Percentiles rank a stretch among this genome's conserved stretches.
These are phyloP conservation scores for Oplegnathus fasciatus DNA, from an alignment of 2,113 vertebrate genomes.

Conservation along the genomic window DNA sequence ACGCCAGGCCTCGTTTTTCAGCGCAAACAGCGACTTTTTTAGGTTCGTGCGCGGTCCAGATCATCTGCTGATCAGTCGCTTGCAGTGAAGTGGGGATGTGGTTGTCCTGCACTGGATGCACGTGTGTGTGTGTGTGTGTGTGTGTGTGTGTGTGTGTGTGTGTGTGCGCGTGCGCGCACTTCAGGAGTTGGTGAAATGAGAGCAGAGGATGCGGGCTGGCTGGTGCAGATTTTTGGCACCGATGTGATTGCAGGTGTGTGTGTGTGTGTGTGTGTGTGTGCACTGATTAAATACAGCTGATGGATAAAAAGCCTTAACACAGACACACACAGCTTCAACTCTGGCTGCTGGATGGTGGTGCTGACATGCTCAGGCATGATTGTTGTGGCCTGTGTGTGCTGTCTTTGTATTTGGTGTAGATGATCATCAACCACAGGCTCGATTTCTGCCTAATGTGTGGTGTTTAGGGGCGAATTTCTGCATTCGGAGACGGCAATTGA, in stretches of 20 bases:
- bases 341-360: constrained; percentile 13
- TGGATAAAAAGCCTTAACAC: constrained; percentile 41
- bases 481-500: neutral
- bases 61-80: constrained; percentile 3
- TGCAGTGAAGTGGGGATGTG: neutral
- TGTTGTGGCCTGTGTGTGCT: constrained; percentile 12
- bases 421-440: constrained; percentile 34
- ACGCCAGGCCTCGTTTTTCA: constrained; percentile 28
- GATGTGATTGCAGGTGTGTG: constrained; percentile 67
- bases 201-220: constrained; percentile 48
- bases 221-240: constrained; percentile 64
- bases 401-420: constrained; percentile 32
- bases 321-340: constrained; percentile 24
- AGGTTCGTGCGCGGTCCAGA: neutral
- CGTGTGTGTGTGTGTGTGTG: neutral
- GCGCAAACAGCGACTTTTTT: constrained; percentile 7
- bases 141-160: neutral
- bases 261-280: constrained; percentile 12
- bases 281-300: constrained; percentile 57
- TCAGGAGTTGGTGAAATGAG: constrained; percentile 47
- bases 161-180: neutral
- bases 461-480: neutral
- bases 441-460: neutral
- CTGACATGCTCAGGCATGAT: constrained; percentile 63
- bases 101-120: neutral